These are phyloP conservation scores for Bubo bubo DNA, from an alignment of 2,113 vertebrate genomes.

Conservation along the genomic window DNA sequence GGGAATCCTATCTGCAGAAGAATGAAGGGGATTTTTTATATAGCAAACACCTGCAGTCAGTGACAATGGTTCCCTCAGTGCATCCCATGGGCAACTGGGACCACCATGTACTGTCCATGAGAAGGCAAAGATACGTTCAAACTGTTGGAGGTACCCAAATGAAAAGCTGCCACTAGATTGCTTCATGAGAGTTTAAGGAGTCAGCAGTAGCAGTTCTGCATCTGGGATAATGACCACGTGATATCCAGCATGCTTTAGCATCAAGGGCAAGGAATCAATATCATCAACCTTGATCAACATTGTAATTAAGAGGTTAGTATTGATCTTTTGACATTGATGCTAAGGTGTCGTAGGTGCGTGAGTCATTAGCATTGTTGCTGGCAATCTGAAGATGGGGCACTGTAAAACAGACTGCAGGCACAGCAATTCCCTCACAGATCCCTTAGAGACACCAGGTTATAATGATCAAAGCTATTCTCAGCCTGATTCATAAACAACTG, in stretches of 20 bases:
- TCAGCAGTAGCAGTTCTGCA: neutral
- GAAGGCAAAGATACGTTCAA: neutral
- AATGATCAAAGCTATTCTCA: neutral
- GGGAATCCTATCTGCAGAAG: neutral
- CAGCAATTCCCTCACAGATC: neutral
- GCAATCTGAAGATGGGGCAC: neutral
- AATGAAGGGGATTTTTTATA: neutral
- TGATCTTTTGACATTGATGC: neutral
- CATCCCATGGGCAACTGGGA: neutral
- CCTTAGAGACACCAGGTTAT: neutral
- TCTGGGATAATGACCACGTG: neutral
- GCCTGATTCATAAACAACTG: neutral
- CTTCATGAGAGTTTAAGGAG: neutral
- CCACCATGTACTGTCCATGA: neutral
- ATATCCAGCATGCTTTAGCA: neutral
- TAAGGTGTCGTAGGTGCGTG: neutral
- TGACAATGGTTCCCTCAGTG: neutral
- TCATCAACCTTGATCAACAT: neutral
- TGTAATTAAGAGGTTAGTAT: neutral
- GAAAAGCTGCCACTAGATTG: neutral
- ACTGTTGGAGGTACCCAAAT: neutral
- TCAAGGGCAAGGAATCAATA: conserved; percentile 9
- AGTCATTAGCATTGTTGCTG: neutral
- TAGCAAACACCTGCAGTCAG: neutral
- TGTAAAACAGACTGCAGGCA: neutral